A percentile compares a stretch with the other conserved stretches of the same genome.
phyloP scores from a whole-genome alignment of 1,140 invertebrate genomes.

The Arion vulgaris region DNA sequence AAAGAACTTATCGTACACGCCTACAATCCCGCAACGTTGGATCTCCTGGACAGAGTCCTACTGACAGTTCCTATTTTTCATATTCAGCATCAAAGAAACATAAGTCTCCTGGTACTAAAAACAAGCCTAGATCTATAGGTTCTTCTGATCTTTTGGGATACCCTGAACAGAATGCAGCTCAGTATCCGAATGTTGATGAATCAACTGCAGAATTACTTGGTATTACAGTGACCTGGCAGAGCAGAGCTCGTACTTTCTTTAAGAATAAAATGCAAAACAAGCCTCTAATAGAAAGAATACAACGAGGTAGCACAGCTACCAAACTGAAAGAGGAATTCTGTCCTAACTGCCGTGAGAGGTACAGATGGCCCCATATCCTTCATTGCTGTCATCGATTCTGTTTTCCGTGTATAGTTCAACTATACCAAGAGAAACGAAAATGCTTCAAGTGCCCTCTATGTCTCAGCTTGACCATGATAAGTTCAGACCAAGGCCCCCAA shows the following conservation, averaged over 20 bases:
- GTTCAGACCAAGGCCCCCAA: not conserved
- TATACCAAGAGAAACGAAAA: not conserved
- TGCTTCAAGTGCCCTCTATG: constrained; percentile 17
- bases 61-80: too few relatives aligned
- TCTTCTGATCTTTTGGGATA: too few relatives aligned
- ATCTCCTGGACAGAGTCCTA: too few relatives aligned
- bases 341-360: not conserved
- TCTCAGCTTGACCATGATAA: not conserved
- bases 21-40: too few relatives aligned
- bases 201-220: too few relatives aligned
- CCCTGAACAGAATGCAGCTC: too few relatives aligned
- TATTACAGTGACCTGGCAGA: not conserved
- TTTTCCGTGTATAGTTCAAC: constrained; percentile 2
- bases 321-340: not conserved
- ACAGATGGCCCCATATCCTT: constrained; percentile 32
- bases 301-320: not conserved
- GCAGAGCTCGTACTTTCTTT: not conserved
- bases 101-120: too few relatives aligned
- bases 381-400: constrained; percentile 27
- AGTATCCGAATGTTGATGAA: too few relatives aligned
- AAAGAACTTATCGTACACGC: too few relatives aligned
- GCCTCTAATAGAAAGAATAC: not conserved
- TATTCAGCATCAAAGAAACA: too few relatives aligned
- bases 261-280: not conserved
- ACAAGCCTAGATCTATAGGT: too few relatives aligned